A percentile compares a stretch with the other conserved stretches of the same genome.
Evolutionary conservation across 2,888 invertebrate species (phyloP).

Genomic region (Euplexia lucipara): DNA sequence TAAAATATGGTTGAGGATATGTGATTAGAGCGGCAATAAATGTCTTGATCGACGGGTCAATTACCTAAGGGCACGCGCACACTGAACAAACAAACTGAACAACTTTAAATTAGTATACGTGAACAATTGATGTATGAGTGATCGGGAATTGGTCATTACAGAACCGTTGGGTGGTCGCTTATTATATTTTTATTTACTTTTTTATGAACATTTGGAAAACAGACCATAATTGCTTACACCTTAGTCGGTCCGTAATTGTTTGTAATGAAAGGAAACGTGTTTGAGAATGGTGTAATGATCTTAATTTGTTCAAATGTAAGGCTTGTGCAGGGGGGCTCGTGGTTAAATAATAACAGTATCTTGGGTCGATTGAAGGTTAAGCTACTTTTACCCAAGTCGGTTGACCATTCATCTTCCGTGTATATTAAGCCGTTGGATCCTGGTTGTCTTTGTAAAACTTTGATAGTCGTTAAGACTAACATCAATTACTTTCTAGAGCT

Average conservation of each 20-base stretch:
- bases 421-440: too few species aligned
- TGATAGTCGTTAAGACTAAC: too few species aligned
- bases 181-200: conserved; percentile 51
- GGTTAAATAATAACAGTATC: too few species aligned
- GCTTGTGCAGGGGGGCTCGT: too few species aligned
- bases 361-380: too few species aligned
- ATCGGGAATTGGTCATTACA: conserved; percentile 73
- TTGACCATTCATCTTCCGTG: too few species aligned
- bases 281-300: conserved; percentile 41
- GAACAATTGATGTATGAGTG: conserved; percentile 59
- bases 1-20: conserved; percentile 48
- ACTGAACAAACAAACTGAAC: conserved; percentile 60
- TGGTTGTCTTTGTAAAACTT: too few species aligned
- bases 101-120: conserved; percentile 54
- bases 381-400: too few species aligned
- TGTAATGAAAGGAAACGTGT: conserved; percentile 56
- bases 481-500: too few species aligned
- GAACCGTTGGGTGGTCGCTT: conserved; percentile 62
- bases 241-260: conserved; percentile 51
- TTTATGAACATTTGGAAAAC: conserved; percentile 46
- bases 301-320: conserved; percentile 34
- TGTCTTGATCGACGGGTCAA: conserved; percentile 65
- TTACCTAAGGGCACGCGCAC: conserved; percentile 73
- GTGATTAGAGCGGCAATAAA: conserved; percentile 17
- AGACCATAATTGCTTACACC: conserved; percentile 50